Evolutionary conservation across 53 echinoderm and acorn worm genomes (phyloP), one percentile per base, ranked within the genome.

Genomic region (Crossaster papposus): DNA sequence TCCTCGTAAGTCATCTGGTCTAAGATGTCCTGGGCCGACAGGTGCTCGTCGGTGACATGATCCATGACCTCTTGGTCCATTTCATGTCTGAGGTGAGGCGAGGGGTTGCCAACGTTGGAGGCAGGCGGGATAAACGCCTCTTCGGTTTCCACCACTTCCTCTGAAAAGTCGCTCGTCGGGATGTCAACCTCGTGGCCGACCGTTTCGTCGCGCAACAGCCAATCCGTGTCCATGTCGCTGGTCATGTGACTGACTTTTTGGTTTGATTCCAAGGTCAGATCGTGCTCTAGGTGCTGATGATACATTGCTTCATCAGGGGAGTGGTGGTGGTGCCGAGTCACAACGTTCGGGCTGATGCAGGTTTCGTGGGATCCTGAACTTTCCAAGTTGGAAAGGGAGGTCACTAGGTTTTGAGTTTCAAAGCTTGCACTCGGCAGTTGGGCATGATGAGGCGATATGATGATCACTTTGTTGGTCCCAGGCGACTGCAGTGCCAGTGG

Each of bases 1-100:
- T 79, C 63, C 70, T 91, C 91, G 30, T 84, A 91, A 33, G 91
- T 78, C 84, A 91, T 85, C 36, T 79, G 91, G 31, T 91, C 91
- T 65, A 91, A 79, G 24, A 91, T 91, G 30, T 91, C 91, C 70
- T 70, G 84, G 3, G 91, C 79, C 23, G 91, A 55, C 79, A 91
- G 78, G 32, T 85, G 78, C 54, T 91, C 91, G 34, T 81, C 85
- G 23, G 78, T 85, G 31, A 79, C 78, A 51, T 85, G 84, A 29
- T 53, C 54, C 68, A 51, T 52, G 6, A 78, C 64, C 38, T 78
- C 78, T 37, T 91, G 91, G 78, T 85, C 83, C 13, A 36, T 7
- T 62, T 29, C 85, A 64, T 31, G 78, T 28, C 51, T 32, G 8
- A 32, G 14, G 30, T 24, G 78, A 32, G 85, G 85, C 14, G 75